Base-by-base conservation (phyloP, 2,113 vertebrate species). In the Donacobius atricapilla region DNA sequence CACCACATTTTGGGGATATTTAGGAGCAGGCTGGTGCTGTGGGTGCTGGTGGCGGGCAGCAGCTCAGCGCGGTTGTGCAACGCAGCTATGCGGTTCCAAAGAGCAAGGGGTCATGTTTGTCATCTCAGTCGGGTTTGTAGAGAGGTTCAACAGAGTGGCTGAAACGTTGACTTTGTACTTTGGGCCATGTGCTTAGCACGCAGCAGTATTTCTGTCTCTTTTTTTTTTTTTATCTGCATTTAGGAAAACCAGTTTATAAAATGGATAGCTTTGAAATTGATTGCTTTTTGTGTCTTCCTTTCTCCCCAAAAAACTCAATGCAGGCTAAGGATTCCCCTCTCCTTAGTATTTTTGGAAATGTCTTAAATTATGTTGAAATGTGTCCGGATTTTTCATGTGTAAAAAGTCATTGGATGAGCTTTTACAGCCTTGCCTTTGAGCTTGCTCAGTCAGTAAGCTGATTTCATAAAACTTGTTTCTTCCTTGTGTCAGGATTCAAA, bases 121-220 rank as follows among this genome's bases (percentile, higher is more conserved):
- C 51, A 22, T 48, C 54, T 8, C 8, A 19, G 18, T 15, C 37
- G 28, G 33, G 33, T 42, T 92, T 71, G 80, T 2, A 5, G 45
- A 89, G 93, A 66, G 80, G 27, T 66, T 92, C 66, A 66, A 75
- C 80, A 10, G 47, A 23, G 42, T 7, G 23, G 37, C 60, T 65
- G 58, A 57, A 92, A 35, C 65, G 72, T 90, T 96, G 92, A 93
- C 96, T 96, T 93, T 96, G 94, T 70, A 81, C 96, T 87, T 77
- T 40, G 61, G 88, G 51, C 71, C 44, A 18, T 39, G 50, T 66
- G 72, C 50, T 86, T 18, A 68, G 56, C 68, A 39, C 79, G 44
- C 6, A 14, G 78, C 17, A 71, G 16, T 47, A 9, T 47, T 89
- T 90, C 44, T 65, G 17, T 31, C 33, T 27, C 78, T n/a, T n/a